A percentile compares a stretch with the other conserved stretches of the same genome.
Evolutionary conservation across 2,113 vertebrate genomes (phyloP).

Genomic region (Tichodroma muraria): DNA sequence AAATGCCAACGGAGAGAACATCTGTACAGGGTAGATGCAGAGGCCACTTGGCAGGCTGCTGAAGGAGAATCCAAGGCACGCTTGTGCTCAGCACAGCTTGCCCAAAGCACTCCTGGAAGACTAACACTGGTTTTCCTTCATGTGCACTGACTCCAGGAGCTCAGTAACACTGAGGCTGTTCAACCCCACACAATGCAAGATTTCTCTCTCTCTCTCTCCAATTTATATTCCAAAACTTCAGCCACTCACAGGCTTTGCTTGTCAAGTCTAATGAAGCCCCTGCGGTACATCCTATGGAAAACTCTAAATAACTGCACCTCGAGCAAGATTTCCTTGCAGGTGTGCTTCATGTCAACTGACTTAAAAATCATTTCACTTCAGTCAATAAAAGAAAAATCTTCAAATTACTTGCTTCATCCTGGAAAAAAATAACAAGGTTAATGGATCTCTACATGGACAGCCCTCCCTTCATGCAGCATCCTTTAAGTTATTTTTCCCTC

Average conservation of each 20-base stretch:
- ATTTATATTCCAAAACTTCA: background rate
- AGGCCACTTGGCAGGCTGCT: background rate
- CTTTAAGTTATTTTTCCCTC: background rate
- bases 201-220: background rate
- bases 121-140: background rate
- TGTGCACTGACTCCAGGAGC: rapidly evolving
- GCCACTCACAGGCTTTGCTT: background rate
- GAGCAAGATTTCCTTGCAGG: background rate
- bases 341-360: background rate
- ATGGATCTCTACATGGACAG: rapidly evolving
- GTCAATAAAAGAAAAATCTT: background rate
- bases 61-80: background rate
- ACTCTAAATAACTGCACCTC: background rate
- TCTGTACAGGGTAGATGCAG: rapidly evolving
- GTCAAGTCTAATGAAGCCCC: background rate
- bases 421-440: background rate
- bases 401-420: background rate
- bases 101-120: background rate
- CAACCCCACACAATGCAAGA: background rate
- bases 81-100: background rate
- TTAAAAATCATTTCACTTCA: background rate
- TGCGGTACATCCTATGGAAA: background rate
- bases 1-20: background rate
- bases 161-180: background rate
- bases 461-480: background rate